Base-by-base conservation (phyloP, 1,140 invertebrate genomes). In the Leptinotarsa texana region DNA sequence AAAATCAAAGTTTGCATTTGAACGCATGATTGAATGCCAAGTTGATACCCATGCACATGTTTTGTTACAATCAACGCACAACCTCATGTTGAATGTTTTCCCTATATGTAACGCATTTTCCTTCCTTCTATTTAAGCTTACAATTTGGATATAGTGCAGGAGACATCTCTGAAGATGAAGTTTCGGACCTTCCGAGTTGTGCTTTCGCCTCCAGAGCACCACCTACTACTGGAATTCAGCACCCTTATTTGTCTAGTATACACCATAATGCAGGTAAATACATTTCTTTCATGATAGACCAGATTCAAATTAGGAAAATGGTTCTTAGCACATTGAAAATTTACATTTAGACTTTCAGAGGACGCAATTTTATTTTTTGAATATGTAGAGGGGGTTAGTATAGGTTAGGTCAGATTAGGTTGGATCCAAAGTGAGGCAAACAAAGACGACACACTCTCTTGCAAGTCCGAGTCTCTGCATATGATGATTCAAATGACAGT, bases 161-260 rank as follows among this genome's bases (percentile, higher is more conserved):
- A 21, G 88, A 89, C 69, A 84, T 89, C 17, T 88, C 85, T 65
- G 88, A 89, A 76, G 88, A 89, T 72, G 88, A 89, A 78, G 80
- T 89, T 15, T 83, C 85, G 11, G 91, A 93, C 73, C 85, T 92
- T 74, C 91, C 91, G 3, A 91, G 91, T 63, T 93, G 91, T 79
- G 89, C 91, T 73, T 93, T 92, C 78, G 91, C 91, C 0, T 87
- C 87, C 78, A 81, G 88, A 85, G 77, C 87, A 42, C 68, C 86
- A 62, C 78, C 81, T 4, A 81, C 70, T 57, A 75, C 79, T 4
- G 76, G 76, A 27, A 74, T 82, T 84, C 77, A 88, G 84, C 73
- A 85, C 86, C 63, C 17, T 21, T 84, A 85, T 72, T 72, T 85
- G 24, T 78, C 85, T 3, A 79, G 79, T 18, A 74, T 85, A 61